Evolutionary conservation across 2,797 vertebrate species (phyloP).

Genomic region (Typhlichthys eigenmanni): DNA sequence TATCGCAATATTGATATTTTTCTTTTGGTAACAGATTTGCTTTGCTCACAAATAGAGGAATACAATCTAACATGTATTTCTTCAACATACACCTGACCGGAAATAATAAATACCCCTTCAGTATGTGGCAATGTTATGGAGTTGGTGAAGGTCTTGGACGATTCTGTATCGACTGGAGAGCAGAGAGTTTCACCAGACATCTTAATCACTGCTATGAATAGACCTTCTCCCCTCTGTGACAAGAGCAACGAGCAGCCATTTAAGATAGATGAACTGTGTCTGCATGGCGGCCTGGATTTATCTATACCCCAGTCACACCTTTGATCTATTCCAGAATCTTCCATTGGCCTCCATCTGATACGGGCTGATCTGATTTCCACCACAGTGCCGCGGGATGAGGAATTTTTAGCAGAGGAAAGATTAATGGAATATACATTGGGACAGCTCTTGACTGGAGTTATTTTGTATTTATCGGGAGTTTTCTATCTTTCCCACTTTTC

Average conservation of each 20-base stretch:
- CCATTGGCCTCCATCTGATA: slow-evolving; percentile 71
- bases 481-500: slow-evolving; percentile 22
- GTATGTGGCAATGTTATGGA: slow-evolving; percentile 23
- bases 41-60: too few species aligned
- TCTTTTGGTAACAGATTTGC: too few species aligned
- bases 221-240: slow-evolving; percentile 60
- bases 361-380: slow-evolving; percentile 61
- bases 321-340: slow-evolving; percentile 70
- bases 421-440: slow-evolving; percentile 75
- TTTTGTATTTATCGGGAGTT: slow-evolving; percentile 28
- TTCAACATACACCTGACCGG: neutral
- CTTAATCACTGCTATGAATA: slow-evolving; percentile 73
- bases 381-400: slow-evolving; percentile 56
- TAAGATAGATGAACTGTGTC: slow-evolving; percentile 75
- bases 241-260: slow-evolving; percentile 74
- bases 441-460: slow-evolving; percentile 58
- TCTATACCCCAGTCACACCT: slow-evolving; percentile 71
- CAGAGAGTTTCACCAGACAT: slow-evolving; percentile 56
- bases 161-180: slow-evolving; percentile 57
- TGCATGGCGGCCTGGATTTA: slow-evolving; percentile 63
- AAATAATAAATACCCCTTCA: too few species aligned
- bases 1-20: too few species aligned
- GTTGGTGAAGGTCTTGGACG: slow-evolving; percentile 42
- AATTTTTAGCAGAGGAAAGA: slow-evolving; percentile 55
- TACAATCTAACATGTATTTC: too few species aligned